A percentile compares a stretch with the other conserved stretches of the same genome.
These are phyloP conservation scores for Corythornis madagascariensis DNA, from an alignment of 2,113 vertebrate species.

Conservation along the genomic window DNA sequence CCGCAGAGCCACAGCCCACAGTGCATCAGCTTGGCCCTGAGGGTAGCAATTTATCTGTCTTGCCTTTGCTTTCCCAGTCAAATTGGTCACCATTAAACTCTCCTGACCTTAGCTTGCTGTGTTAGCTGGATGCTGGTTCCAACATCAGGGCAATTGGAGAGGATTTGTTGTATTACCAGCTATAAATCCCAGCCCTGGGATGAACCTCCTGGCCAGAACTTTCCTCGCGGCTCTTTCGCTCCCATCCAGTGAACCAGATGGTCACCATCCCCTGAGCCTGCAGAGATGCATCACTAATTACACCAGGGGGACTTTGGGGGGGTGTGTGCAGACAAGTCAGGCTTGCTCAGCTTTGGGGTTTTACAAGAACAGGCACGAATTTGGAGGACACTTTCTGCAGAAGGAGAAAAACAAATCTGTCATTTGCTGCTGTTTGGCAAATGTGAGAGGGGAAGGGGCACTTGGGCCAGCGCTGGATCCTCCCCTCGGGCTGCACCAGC, in stretches of 20 bases:
- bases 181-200: not conserved
- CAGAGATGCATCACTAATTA: not conserved
- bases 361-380: not conserved
- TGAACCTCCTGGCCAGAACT: not conserved
- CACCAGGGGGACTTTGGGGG: accelerated
- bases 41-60: not conserved
- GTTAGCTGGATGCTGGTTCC: not conserved
- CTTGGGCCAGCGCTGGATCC: accelerated
- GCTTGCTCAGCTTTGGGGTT: not conserved
- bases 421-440: constrained; percentile 35
- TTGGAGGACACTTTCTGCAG: not conserved
- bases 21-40: not conserved
- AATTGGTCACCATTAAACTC: not conserved
- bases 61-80: not conserved
- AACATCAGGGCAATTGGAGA: not conserved
- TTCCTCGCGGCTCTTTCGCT: not conserved
- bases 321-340: not conserved
- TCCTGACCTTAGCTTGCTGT: not conserved
- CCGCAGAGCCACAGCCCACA: not conserved
- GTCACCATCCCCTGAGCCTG: not conserved
- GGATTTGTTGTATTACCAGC: not conserved
- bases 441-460: not conserved
- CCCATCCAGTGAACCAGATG: not conserved
- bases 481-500: not conserved
- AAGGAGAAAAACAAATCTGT: not conserved